phyloP scores from a whole-genome alignment of 1,140 invertebrate species.

The Drosophila biarmipes region DNA sequence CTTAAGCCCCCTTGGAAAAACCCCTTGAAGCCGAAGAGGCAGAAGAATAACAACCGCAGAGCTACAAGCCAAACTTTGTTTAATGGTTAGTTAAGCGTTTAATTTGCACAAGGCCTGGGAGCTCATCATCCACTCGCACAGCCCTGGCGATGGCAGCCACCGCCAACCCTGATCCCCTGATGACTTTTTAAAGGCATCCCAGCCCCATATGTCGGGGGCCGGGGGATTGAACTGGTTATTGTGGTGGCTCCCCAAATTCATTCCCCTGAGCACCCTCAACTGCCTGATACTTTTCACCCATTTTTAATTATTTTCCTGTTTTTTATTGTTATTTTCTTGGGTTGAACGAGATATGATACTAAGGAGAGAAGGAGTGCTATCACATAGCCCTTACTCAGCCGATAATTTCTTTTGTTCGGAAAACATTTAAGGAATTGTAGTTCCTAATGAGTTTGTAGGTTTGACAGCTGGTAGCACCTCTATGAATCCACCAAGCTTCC shows the following conservation, averaged over 20 bases:
- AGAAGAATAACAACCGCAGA: conserved; percentile 64
- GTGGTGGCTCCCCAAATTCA: conserved; percentile 2
- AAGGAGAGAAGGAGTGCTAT: too few species aligned
- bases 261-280: conserved; percentile 1
- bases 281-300: background rate
- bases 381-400: too few species aligned
- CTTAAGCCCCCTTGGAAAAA: background rate
- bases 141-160: background rate
- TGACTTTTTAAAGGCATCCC: conserved; percentile 34
- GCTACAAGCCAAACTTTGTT: conserved; percentile 79
- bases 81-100: conserved; percentile 82
- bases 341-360: background rate
- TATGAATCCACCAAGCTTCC: too few species aligned
- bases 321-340: too few species aligned
- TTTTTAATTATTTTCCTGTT: background rate
- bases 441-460: too few species aligned
- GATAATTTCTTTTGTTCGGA: too few species aligned
- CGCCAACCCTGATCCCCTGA: conserved; percentile 20
- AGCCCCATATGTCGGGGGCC: conserved; percentile 11
- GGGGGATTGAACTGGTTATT: conserved; percentile 8
- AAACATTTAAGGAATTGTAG: too few species aligned
- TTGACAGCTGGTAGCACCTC: too few species aligned
- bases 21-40: conserved; percentile 10
- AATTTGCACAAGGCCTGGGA: conserved; percentile 64
- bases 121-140: conserved; percentile 30